phyloP scores from a whole-genome alignment of 2,113 vertebrate genomes.

The Psittacus erithacus region DNA sequence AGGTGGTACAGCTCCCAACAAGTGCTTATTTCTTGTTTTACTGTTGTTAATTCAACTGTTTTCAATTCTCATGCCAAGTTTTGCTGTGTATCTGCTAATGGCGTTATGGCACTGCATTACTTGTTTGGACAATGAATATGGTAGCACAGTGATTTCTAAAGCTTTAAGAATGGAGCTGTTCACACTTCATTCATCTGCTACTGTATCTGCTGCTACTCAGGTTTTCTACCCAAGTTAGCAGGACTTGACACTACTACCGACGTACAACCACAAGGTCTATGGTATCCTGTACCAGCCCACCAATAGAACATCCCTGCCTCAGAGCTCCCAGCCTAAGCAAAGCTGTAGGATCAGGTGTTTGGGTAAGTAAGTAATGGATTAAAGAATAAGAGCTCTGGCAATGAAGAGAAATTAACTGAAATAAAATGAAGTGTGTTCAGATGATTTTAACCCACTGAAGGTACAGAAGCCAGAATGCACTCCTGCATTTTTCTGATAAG shows the following conservation, averaged over 20 bases:
- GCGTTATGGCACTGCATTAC: not conserved
- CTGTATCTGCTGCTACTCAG: not conserved
- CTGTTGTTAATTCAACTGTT: not conserved
- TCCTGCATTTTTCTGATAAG: not conserved
- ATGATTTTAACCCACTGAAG: not conserved
- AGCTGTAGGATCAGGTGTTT: not conserved
- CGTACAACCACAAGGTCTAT: accelerated
- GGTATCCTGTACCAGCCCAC: not conserved
- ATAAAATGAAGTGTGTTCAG: accelerated
- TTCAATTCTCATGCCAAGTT: not conserved
- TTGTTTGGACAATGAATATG: not conserved
- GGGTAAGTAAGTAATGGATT: slow-evolving; percentile 17
- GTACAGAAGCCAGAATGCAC: not conserved
- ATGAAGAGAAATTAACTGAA: not conserved
- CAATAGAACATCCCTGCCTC: not conserved
- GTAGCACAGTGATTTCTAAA: not conserved
- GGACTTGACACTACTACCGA: not conserved
- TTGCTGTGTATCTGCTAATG: accelerated
- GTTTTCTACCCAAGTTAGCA: not conserved
- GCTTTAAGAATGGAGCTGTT: not conserved
- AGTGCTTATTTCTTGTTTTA: not conserved
- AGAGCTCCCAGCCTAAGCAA: not conserved
- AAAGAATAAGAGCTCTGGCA: not conserved
- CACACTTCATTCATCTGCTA: not conserved
- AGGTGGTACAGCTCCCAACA: not conserved